phyloP scores from a whole-genome alignment of 30 jellyfish, hydroid and myxozoan species.

The Turritopsis rubra region DNA sequence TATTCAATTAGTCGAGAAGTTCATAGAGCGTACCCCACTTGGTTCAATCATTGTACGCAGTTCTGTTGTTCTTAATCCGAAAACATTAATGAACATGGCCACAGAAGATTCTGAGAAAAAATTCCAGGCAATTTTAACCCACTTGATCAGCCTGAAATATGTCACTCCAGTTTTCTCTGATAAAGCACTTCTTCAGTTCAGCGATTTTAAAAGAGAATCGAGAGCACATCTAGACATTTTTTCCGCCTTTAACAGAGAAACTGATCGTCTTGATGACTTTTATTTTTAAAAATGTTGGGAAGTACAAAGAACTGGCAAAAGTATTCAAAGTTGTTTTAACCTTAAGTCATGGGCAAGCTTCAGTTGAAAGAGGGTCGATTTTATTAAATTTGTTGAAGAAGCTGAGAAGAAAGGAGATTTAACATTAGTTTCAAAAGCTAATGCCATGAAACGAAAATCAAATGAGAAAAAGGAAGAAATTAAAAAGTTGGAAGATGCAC shows the following conservation, averaged over 20 bases:
- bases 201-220: not conserved
- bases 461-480: constrained; percentile 13
- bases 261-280: constrained; percentile 12
- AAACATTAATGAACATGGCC: too few species aligned
- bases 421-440: not conserved
- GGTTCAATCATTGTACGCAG: too few species aligned
- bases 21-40: too few species aligned
- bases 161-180: constrained; percentile 12
- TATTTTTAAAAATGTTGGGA: constrained; percentile 10
- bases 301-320: too few species aligned
- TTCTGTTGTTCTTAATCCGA: too few species aligned
- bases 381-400: constrained; percentile 15
- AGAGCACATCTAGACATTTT: constrained; percentile 1
- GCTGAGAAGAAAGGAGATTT: constrained; percentile 12
- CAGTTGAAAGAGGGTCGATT: too few species aligned
- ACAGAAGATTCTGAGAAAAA: too few species aligned
- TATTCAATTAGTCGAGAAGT: not conserved
- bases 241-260: constrained; percentile 3
- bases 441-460: constrained; percentile 14
- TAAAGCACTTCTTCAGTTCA: not conserved
- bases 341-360: too few species aligned
- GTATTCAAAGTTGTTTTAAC: too few species aligned
- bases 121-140: too few species aligned
- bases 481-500: too few species aligned
- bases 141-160: not conserved